Conservation (phyloP, 2,888 invertebrate genomes). For the Poecilobothrus nobilitatus region DNA sequence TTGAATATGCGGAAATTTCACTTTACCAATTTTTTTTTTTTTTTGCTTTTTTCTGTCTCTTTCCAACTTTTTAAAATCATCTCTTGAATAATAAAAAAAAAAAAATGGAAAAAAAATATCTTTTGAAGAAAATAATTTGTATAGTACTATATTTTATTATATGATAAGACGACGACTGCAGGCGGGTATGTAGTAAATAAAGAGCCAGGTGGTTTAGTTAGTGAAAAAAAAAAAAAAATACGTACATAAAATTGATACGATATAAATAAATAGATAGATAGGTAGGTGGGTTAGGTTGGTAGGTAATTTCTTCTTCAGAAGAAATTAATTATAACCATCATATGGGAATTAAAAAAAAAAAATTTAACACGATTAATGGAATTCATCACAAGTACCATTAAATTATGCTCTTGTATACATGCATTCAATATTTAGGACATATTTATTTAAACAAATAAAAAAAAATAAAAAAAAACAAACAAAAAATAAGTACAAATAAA, state of each 20-base stretch:
- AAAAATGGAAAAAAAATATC: not conserved
- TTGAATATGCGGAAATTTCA: not conserved
- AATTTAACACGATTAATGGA: constrained; percentile 1
- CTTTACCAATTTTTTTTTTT: not conserved
- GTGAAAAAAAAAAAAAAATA: not conserved
- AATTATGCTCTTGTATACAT: not conserved
- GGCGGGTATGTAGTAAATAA: too few species aligned
- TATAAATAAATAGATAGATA: too few species aligned
- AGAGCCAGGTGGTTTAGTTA: too few species aligned
- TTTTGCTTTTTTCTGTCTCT: not conserved
- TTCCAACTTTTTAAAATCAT: not conserved
- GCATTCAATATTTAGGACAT: not conserved
- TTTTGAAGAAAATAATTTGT: too few species aligned
- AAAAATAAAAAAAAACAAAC: too few species aligned
- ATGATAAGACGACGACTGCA: too few species aligned
- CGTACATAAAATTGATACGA: too few species aligned
- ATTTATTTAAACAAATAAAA: too few species aligned
- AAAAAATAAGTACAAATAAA: not conserved
- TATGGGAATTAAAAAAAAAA: not conserved
- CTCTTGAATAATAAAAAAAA: not conserved
- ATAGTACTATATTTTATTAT: too few species aligned
- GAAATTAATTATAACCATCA: too few species aligned
- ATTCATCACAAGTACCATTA: not conserved
- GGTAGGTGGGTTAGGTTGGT: too few species aligned
- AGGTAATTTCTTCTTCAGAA: too few species aligned